These are phyloP conservation scores for Armadillidium nasatum DNA, from an alignment of 1,140 invertebrate genomes.

Conservation along the genomic window DNA sequence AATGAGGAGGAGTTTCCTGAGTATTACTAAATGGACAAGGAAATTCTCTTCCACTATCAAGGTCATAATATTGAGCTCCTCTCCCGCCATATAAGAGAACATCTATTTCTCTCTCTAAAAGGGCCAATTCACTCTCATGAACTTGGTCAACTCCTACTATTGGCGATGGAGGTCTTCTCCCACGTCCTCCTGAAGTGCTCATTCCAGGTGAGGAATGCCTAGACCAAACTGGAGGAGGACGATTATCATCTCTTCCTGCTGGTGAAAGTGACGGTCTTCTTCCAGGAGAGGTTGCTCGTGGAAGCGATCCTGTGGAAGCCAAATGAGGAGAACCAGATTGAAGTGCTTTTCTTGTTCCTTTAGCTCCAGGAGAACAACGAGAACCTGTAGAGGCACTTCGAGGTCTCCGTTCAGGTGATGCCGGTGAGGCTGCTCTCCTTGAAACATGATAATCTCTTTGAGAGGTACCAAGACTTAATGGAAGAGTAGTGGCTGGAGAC, in stretches of 20 bases:
- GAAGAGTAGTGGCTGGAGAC: conserved; percentile 30
- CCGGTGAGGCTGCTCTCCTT: conserved; percentile 44
- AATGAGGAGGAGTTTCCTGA: not conserved
- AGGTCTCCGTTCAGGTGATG: conserved; percentile 45
- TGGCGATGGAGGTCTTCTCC: conserved; percentile 34
- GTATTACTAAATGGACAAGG: not conserved
- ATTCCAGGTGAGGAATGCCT: conserved; percentile 39
- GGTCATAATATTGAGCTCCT: not conserved
- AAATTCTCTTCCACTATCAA: not conserved
- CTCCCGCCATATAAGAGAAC: conserved; percentile 47
- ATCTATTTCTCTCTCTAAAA: conserved; percentile 50
- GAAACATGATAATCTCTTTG: conserved; percentile 38
- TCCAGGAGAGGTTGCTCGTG: conserved; percentile 34
- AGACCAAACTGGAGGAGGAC: conserved; percentile 34
- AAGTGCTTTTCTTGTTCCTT: conserved; percentile 28
- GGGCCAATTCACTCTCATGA: conserved; percentile 37
- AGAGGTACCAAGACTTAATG: conserved; percentile 17
- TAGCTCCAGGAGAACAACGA: conserved; percentile 38
- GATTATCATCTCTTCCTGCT: conserved; percentile 31
- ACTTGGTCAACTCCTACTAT: conserved; percentile 25
- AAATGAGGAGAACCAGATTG: conserved; percentile 38
- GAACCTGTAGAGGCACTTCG: conserved; percentile 43
- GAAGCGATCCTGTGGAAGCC: conserved; percentile 41
- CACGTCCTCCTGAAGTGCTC: conserved; percentile 28
- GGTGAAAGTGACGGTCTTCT: conserved; percentile 38